Conservation (phyloP, 2,888 invertebrate species). For the Brenthis hecate region DNA sequence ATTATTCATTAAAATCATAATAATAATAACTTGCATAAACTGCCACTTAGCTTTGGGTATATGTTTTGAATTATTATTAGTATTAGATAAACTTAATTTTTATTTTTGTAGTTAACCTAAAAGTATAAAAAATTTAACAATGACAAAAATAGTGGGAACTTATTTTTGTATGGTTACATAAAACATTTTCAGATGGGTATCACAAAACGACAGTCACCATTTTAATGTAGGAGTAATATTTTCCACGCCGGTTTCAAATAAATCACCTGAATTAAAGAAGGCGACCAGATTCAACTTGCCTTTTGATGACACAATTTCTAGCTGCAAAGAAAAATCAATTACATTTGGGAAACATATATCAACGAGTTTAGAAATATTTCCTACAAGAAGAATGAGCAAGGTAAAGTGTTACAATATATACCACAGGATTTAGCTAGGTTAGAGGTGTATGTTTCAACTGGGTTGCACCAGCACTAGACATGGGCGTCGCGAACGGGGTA, state of each 20-base stretch:
- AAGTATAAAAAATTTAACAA: neutral
- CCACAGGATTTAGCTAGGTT: no score
- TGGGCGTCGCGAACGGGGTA: no score
- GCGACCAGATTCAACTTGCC: conserved; percentile 85
- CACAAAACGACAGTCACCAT: conserved; percentile 83
- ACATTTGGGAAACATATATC: conserved; percentile 75
- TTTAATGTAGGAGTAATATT: conserved; percentile 87
- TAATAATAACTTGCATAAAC: no score
- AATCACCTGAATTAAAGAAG: conserved; percentile 75
- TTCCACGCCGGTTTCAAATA: conserved; percentile 87
- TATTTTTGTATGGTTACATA: neutral
- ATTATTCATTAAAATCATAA: no score
- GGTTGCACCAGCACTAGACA: no score
- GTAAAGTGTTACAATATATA: conserved; percentile 48
- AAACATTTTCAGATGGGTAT: conserved; percentile 73
- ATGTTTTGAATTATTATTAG: no score
- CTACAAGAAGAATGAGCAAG: conserved; percentile 73
- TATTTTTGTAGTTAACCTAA: neutral
- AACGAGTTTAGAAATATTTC: conserved; percentile 79
- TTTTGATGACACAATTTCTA: conserved; percentile 66
- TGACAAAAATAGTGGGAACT: no score
- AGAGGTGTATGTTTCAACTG: no score
- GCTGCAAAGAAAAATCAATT: conserved; percentile 68
- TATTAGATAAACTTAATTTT: neutral
- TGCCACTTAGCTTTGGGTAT: no score